These are phyloP conservation scores for Meiosimyza platycephala DNA, from an alignment of 2,888 invertebrate genomes.

Conservation along the genomic window DNA sequence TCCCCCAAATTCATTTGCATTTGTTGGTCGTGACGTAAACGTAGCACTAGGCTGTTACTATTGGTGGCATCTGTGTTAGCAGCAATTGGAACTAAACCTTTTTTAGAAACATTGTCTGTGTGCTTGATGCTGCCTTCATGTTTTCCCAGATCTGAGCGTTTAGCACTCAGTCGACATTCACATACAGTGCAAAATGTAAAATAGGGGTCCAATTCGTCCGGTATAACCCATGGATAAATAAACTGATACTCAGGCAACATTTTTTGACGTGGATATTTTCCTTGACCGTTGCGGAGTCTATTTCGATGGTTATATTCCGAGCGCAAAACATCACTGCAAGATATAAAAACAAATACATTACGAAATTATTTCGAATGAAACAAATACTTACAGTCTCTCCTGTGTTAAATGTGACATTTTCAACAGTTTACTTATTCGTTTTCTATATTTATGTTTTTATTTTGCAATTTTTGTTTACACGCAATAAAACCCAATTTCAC, in stretches of 20 bases:
- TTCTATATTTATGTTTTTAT: background rate
- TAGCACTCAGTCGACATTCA: slow-evolving; percentile 56
- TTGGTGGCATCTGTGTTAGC: background rate
- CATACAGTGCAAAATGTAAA: slow-evolving; percentile 56
- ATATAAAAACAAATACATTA: background rate
- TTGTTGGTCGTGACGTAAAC: background rate
- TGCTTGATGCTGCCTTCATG: slow-evolving; percentile 58
- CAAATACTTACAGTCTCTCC: slow-evolving; percentile 54
- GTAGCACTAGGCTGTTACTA: background rate
- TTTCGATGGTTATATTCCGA: slow-evolving; percentile 55
- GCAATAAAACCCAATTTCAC: background rate
- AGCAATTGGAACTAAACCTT: slow-evolving; percentile 35
- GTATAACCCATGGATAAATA: slow-evolving; percentile 55
- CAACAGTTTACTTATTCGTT: slow-evolving; percentile 43
- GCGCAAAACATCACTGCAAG: slow-evolving; percentile 52
- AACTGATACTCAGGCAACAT: slow-evolving; percentile 55
- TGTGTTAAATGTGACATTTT: slow-evolving; percentile 54
- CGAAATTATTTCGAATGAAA: background rate
- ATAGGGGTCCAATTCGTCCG: slow-evolving; percentile 57
- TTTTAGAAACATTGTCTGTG: slow-evolving; percentile 54
- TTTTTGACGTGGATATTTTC: slow-evolving; percentile 57
- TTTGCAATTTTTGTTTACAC: background rate
- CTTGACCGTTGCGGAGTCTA: slow-evolving; percentile 35
- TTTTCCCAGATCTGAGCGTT: slow-evolving; percentile 56
- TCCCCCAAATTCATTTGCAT: slow-evolving; percentile 1